Evolutionary conservation across 2,888 invertebrate species (phyloP).

Genomic region (Geophilus truncorum): DNA sequence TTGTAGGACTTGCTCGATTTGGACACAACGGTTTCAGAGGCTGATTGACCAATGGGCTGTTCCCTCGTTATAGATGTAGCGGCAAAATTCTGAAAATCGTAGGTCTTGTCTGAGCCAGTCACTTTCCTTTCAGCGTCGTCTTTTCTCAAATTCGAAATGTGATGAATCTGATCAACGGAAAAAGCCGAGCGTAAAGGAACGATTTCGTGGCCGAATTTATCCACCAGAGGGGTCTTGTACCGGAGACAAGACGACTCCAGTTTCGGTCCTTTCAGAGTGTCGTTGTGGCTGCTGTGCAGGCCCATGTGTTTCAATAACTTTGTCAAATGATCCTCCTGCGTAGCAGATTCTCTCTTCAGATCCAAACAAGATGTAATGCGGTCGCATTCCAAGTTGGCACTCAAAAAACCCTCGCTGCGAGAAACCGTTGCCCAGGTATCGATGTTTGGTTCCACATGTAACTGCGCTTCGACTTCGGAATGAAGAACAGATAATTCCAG

Average conservation of each 20-base stretch:
- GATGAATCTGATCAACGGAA: not conserved
- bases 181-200: not conserved
- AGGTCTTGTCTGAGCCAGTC: not conserved
- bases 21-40: not conserved
- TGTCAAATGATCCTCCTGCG: not conserved
- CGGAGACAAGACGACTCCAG: not conserved
- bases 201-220: not conserved
- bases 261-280: not conserved
- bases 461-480: not conserved
- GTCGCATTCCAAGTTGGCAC: not conserved
- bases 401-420: not conserved
- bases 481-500: not conserved
- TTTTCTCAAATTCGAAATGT: not conserved
- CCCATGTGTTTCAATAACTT: not conserved
- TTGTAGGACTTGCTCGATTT: not conserved
- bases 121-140: not conserved
- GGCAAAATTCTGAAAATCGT: not conserved
- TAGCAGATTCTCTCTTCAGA: not conserved
- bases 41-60: slow-evolving; percentile 28
- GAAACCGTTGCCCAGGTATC: not conserved
- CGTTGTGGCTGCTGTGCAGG: not conserved
- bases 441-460: not conserved
- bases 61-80: not conserved
- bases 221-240: not conserved
- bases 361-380: not conserved